A percentile compares a stretch with the other conserved stretches of the same genome.
Conservation (phyloP, 1,140 invertebrate species). For the Drosophila auraria region DNA sequence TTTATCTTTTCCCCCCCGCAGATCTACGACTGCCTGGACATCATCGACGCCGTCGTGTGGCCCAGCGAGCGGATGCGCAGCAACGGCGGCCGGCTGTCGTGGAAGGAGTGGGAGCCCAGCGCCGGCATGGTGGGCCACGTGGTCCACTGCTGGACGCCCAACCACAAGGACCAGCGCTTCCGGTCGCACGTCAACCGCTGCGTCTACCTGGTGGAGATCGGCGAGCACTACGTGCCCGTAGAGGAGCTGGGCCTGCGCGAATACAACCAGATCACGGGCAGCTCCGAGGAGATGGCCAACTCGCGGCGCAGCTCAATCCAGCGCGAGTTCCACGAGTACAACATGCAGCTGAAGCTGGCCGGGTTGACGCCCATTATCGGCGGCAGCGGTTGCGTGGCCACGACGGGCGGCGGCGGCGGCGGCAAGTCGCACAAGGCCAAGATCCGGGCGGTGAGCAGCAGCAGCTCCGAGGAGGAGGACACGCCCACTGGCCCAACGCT, state of each 20-base stretch:
- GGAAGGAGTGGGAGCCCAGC: conserved; percentile 95
- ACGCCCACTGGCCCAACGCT: neutral
- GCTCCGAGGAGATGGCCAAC: conserved; percentile 70
- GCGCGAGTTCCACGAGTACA: conserved; percentile 72
- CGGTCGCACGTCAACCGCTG: conserved; percentile 96
- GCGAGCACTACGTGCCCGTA: conserved; percentile 96
- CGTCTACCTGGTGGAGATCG: conserved; percentile 96
- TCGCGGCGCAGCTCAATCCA: conserved; percentile 76
- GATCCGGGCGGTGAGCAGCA: conserved; percentile 80
- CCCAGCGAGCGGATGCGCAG: conserved; percentile 94
- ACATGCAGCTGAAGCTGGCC: conserved; percentile 59
- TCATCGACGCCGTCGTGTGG: conserved; percentile 96
- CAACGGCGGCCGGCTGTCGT: conserved; percentile 93
- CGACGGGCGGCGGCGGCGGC: neutral
- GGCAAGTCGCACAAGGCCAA: conserved; percentile 54
- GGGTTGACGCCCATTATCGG: conserved; percentile 65
- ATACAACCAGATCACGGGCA: conserved; percentile 78
- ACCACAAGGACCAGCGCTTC: conserved; percentile 93
- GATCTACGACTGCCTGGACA: conserved; percentile 95
- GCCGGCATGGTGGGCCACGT: conserved; percentile 96
- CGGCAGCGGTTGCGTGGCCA: conserved; percentile 6
- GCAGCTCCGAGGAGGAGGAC: conserved; percentile 73
- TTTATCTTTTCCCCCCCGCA: conserved; percentile 4
- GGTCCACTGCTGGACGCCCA: conserved; percentile 96
- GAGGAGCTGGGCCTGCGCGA: conserved; percentile 94